Evolutionary conservation across 1,140 invertebrate genomes (phyloP), one percentile per base, ranked within the genome.

Genomic region (Venturia canescens): DNA sequence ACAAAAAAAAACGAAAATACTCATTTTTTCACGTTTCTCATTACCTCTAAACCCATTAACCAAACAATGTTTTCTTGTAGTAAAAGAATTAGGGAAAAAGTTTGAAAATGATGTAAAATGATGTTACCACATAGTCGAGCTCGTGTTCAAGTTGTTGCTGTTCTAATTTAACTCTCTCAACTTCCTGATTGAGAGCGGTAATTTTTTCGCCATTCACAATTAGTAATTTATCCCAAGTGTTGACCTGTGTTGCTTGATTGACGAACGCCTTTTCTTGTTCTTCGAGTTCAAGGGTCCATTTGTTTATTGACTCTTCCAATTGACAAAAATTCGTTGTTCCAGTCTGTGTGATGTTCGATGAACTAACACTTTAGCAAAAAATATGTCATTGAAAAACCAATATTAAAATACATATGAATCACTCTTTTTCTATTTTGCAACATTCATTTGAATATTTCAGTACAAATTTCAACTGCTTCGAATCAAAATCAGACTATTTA

Each of bases 141-240:
- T 99, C 98, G 82, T 98, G 96, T 87, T 99, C 97, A 21, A 99
- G 90, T 81, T 97, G 95, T 84, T 97, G 95, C 85, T 99, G 98
- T 86, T 99, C 97, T 29, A 95, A 93, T 92, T 98, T 98, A 0
- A 98, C 96, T 82, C 94, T 93, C 87, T 97, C 96, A 15, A 98
- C 94, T 34, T 96, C 95, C 85, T 96, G 94, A 90, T 97, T 98
- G 1, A 99, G 90, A 80, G 95, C 94, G 4, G 97, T 94, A 85
- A 98, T 98, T 94, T 98, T 98, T 85, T 98, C 97, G 21, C 97
- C 97, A 91, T 99, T 99, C 15, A 95, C 94, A 70, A 98, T 97
- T 0, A 99, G 93, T 4, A 98, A 92, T 85, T 96, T 94, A 88
- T 99, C 98, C 98, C 98, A 99, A 9, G 96, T 96, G 90, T 99